Conservation (phyloP, 2,888 invertebrate species). For the Drosophila kambysellisi region DNA sequence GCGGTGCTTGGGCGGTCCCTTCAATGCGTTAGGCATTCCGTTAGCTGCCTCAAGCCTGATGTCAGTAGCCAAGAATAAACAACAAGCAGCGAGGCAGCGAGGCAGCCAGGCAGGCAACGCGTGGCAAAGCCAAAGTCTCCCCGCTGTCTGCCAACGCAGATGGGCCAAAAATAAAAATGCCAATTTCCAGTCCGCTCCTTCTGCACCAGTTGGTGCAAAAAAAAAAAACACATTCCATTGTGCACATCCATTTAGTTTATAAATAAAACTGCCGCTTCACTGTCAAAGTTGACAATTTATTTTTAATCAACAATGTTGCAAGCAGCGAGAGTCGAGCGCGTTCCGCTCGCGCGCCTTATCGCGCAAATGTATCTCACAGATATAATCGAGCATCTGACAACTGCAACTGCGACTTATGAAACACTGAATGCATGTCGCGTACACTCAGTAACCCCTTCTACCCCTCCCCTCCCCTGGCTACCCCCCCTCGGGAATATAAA, state of each 20-base stretch:
- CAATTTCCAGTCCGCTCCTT: constrained; percentile 45
- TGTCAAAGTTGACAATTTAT: constrained; percentile 80
- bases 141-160: constrained; percentile 63
- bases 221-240: constrained; percentile 47
- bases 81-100: not conserved
- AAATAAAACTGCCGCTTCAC: constrained; percentile 70
- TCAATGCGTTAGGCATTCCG: constrained; percentile 46
- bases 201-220: constrained; percentile 3
- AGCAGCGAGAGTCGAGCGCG: constrained; percentile 21
- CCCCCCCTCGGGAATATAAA: constrained; percentile 5
- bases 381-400: constrained; percentile 36
- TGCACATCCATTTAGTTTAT: constrained; percentile 60
- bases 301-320: constrained; percentile 73
- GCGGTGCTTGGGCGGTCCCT: constrained; percentile 44
- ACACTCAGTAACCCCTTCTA: not conserved
- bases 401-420: constrained; percentile 21
- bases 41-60: constrained; percentile 41
- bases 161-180: constrained; percentile 65
- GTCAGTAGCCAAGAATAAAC: constrained; percentile 54
- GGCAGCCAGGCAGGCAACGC: constrained; percentile 2
- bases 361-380: constrained; percentile 48
- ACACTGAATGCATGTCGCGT: constrained; percentile 38
- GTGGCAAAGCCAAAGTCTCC: constrained; percentile 52
- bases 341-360: constrained; percentile 49
- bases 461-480: not conserved